Base-by-base conservation (phyloP, 1,140 invertebrate species). In the Anastrepha obliqua region DNA sequence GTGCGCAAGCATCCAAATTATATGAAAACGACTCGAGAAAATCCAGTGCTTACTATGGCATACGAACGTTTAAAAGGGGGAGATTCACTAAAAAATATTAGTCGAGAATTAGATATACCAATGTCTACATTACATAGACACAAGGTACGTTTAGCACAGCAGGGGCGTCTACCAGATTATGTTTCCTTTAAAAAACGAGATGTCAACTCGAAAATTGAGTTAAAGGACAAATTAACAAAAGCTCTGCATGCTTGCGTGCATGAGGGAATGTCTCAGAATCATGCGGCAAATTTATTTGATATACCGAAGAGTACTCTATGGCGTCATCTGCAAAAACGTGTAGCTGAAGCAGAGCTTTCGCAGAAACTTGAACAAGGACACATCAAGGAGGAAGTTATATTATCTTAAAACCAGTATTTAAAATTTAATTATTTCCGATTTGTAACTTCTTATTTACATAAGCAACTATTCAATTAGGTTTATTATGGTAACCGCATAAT, bases 221-320 rank as follows among this genome's bases (percentile, higher is more conserved):
- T 95, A 87, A 93, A 94, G 85, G 91, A 93, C n/a, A 93, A 95
- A 85, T 90, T 95, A 3, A 93, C 94, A 62, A 94, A 95, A 89
- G 95, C 95, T 5, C 94, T 95, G 3, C 93, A 94, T 44, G 94
- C 95, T 15, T 95, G 95, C 86, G 93, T 94, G 88, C 92, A 94
- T 59, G 94, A 94, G 2, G 94, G 94, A 89, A 95, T 95, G 94
- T 95, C 95, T 0, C 95, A 95, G 89, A 95, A 95, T 60, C 93
- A 94, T 44, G 95, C 95, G 13, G 94, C 95, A 0, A 91, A 94
- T 88, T 93, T 94, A 13, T 95, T 94, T 89, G 93, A 94, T 88
- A 95, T 95, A 87, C 94, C 95, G 42, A 95, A 95, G 91, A 95
- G 95, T n/a, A 95, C 95, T 1, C 94, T 95, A 42, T 95, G 95